Evolutionary conservation across 2,113 vertebrate genomes (phyloP), one percentile per base, ranked within the genome.

Genomic region (Syngnathus floridae): DNA sequence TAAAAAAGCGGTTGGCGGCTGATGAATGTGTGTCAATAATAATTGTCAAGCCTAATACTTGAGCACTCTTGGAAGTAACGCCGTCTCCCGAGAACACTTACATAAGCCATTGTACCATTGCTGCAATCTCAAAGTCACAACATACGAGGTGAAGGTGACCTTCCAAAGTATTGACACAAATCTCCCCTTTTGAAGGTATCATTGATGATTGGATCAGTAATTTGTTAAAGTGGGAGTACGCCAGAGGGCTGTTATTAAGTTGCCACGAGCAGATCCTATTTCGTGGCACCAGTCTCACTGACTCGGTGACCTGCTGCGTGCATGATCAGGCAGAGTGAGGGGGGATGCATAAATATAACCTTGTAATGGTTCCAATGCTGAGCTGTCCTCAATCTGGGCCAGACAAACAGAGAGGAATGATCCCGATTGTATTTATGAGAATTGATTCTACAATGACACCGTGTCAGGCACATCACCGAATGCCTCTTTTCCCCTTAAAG

Each of bases 261-360:
- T 56, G 55, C 66, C 16, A 36, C 62, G 41, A 57, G 64, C 45
- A 67, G 77, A 83, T 78, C 67, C 4, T 13, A 74, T 85, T 69
- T 72, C 76, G 14, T 58, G 40, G 21, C 40, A 0, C 9, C 59
- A 71, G 65, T 61, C 69, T 36, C 22, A 70, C 54, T 65, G 74
- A 66, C 54, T 43, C 7, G 17, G 62, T 56, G 62, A 41, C n/a
- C 4, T 65, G 71, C 6, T 16, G 9, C 70, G 38, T 16, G 9
- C 70, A 36, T 55, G 65, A 71, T 76, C 65, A 48, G 71, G 43
- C 60, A 46, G 40, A 76, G 55, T 70, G 62, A 3, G 26, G 26
- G 26, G 26, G 26, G 14, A 65, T 36, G 64, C 41, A 69, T 48
- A 70, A 60, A 64, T 70, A 66, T 54, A 74, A 67, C 72, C 58